phyloP scores from a whole-genome alignment of 2,888 invertebrate species.

The Ophion ventricosus region DNA sequence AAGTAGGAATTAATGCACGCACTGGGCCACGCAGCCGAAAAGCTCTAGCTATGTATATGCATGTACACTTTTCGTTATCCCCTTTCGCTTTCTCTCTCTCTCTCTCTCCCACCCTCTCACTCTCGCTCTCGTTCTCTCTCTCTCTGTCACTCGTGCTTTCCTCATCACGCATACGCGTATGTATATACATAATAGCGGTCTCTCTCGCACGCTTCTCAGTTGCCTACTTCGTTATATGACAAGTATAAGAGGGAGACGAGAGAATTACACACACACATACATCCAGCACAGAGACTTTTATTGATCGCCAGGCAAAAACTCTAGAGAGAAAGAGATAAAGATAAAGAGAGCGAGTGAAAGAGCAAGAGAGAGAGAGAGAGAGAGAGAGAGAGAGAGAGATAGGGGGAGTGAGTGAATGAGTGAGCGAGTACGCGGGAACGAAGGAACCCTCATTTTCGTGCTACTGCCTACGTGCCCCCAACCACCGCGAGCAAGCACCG shows the following conservation, averaged over 20 bases:
- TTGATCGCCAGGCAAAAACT: constrained; percentile 83
- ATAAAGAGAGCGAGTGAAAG: constrained; percentile 52
- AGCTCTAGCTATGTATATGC: constrained; percentile 49
- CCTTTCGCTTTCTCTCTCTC: constrained; percentile 15
- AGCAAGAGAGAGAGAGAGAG: constrained; percentile 62
- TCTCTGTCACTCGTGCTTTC: constrained; percentile 30
- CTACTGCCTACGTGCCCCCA: constrained; percentile 81
- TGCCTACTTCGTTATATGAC: constrained; percentile 82
- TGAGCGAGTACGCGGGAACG: constrained; percentile 54
- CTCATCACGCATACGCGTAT: constrained; percentile 35
- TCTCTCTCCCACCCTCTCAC: constrained; percentile 15
- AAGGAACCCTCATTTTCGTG: constrained; percentile 82
- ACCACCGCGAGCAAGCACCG: constrained; percentile 70
- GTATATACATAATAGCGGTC: constrained; percentile 24
- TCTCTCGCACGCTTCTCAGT: constrained; percentile 71
- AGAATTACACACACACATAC: constrained; percentile 62
- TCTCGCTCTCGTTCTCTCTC: too few relatives aligned
- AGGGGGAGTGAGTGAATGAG: constrained; percentile 36
- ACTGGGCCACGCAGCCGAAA: constrained; percentile 81
- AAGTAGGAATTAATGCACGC: constrained; percentile 71
- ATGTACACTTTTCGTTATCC: background rate
- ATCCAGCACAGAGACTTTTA: constrained; percentile 83
- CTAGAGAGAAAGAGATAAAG: constrained; percentile 71
- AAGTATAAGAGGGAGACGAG: constrained; percentile 79
- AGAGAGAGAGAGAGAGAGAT: constrained; percentile 29